phyloP scores from a whole-genome alignment of 2,113 vertebrate genomes.

The Cathartes aura region DNA sequence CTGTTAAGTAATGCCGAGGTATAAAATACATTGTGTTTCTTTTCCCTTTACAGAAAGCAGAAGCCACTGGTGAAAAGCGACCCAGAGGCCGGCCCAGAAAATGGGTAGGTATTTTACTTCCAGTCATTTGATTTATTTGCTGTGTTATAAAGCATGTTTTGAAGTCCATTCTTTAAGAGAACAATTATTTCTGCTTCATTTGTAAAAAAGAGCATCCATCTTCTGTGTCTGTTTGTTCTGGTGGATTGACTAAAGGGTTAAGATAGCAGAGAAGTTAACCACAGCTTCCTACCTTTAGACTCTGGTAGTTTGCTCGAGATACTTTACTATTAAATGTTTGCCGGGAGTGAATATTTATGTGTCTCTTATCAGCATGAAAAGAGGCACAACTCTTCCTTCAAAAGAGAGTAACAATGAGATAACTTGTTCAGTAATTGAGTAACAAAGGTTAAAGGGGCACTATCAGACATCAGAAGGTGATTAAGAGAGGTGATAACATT shows the following conservation, averaged over 20 bases:
- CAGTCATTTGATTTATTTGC: constrained; percentile 11
- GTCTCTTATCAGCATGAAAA: constrained; percentile 70
- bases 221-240: not conserved
- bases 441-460: constrained; percentile 61
- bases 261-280: not conserved
- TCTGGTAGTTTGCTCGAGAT: constrained; percentile 55
- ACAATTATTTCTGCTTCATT: not conserved
- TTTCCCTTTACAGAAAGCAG: constrained; percentile 86
- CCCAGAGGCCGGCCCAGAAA: constrained; percentile 97
- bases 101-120: constrained; percentile 87
- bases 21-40: constrained; percentile 64
- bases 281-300: constrained; percentile 53
- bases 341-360: constrained; percentile 52
- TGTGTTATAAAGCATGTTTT: not conserved
- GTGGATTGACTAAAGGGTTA: constrained; percentile 58
- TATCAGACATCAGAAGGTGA: constrained; percentile 59
- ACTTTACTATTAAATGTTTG: constrained; percentile 65
- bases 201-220: not conserved
- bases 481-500: constrained; percentile 68
- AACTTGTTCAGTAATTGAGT: constrained; percentile 60
- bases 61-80: constrained; percentile 91
- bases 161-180: not conserved
- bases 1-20: constrained; percentile 29
- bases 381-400: constrained; percentile 62
- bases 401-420: constrained; percentile 57